phyloP scores from a whole-genome alignment of 2,888 invertebrate species.

The Ichneumoninae sp. region DNA sequence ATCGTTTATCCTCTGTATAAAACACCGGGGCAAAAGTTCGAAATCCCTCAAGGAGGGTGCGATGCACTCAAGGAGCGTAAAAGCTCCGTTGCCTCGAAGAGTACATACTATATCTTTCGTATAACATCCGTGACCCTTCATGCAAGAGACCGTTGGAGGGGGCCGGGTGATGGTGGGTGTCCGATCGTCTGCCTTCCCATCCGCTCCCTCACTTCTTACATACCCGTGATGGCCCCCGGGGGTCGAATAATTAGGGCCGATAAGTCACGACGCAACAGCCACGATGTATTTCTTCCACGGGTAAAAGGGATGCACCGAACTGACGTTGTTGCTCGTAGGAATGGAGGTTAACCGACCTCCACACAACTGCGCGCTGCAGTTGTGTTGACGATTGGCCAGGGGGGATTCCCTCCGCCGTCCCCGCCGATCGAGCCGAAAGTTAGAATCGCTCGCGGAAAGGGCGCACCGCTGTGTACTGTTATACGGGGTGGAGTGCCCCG shows the following conservation, averaged over 20 bases:
- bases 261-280: conserved; percentile 82
- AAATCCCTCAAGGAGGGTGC: conserved; percentile 51
- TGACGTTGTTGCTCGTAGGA: conserved; percentile 65
- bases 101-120: conserved; percentile 43
- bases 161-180: conserved; percentile 47
- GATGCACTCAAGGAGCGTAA: conserved; percentile 59
- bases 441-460: conserved; percentile 74
- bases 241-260: conserved; percentile 83
- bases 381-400: conserved; percentile 65
- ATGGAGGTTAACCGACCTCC: conserved; percentile 46
- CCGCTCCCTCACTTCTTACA: conserved; percentile 58
- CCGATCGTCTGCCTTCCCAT: conserved; percentile 59
- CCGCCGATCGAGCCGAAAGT: conserved; percentile 71
- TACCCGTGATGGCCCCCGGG: conserved; percentile 38
- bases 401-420: conserved; percentile 14
- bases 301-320: conserved; percentile 67
- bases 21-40: conserved; percentile 55
- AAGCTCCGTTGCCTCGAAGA: conserved; percentile 50
- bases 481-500: conserved; percentile 15
- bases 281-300: conserved; percentile 58
- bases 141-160: conserved; percentile 53
- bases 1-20: conserved; percentile 10
- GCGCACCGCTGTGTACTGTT: conserved; percentile 32
- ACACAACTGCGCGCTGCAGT: conserved; percentile 26
- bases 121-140: conserved; percentile 59